Base-by-base conservation (phyloP, 2,797 vertebrate genomes). In the Peromyscus eremicus region DNA sequence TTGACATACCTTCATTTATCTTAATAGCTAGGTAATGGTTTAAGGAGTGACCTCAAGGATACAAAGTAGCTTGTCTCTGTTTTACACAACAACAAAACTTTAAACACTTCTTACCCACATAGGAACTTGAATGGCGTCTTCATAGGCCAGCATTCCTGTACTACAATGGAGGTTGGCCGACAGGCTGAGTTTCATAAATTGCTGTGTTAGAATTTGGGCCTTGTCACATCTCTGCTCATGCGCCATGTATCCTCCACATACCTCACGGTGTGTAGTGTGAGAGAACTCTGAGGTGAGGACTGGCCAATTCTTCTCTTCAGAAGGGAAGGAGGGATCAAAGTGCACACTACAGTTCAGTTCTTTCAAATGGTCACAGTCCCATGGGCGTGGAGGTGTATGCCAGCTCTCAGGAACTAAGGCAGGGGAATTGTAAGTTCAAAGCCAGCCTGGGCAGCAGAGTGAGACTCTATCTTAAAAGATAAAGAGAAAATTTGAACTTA, bases 51-150 rank as follows among this genome's bases (percentile, higher is more conserved):
- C 68, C 60, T 2, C 66, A 83, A 68, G 52, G 55, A 84, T 57
- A 89, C 86, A 96, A 79, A 91, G 94, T 82, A 77, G 49, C 49
- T 68, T 79, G 93, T 55, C 83, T 76, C 46, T 66, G 29, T 92
- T 96, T 95, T 87, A 34, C 6, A 82, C 29, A 57, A 93, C 12
- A 82, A 52, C 57, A 92, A 92, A 25, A 46, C 64, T 88, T 96
- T 81, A 70, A 91, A 91, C 57, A 71, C 32, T 60, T 77, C 5
- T 84, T 88, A 75, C 87, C 90, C 70, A 90, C 88, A 62, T 29
- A 81, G 76, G 94, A 75, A 68, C 52, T 73, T 34, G 23, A 91
- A 79, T 25, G 46, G 81, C 75, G n/a, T 12, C 64, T 85, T 68
- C 23, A 85, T 62, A 52, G 21, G 64, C 75, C 46, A 43, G 83